Base-by-base conservation (phyloP, 2,797 vertebrate species). In the Tokudaia muenninki region DNA sequence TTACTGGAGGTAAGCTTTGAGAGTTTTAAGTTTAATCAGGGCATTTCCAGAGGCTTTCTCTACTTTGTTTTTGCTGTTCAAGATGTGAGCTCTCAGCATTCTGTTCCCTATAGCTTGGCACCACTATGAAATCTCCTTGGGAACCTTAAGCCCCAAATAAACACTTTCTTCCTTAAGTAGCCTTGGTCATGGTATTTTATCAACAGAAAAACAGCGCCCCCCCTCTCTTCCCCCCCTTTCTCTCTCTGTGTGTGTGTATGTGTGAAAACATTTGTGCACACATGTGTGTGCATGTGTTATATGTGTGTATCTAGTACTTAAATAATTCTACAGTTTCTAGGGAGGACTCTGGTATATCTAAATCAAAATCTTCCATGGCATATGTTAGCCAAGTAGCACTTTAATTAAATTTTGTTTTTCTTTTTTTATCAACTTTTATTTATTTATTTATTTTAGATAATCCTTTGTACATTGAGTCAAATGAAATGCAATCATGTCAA, bases 271-370 rank as follows among this genome's bases (percentile, higher is more conserved):
- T 65, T 50, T 67, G 31, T 16, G 21, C 1, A 50, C 6, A n/a
- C 29, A 50, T 50, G 19, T 50, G 12, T 59, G 31, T 50, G 19
- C 19, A 31, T 67, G 16, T 63, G 16, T 67, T 67, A 67, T 86
- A 50, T 50, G 31, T 50, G 1, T 67, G 11, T 67, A n/a, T 50
- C 44, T 67, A n/a, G 31, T n/a, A 67, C 31, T 75, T 31, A 57
- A 7, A 87, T 21, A 52, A 50, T 74, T 57, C 34, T 59, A n/a
- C 17, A 90, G 0, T 91, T 10, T 83, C 26, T 14, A 94, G 13
- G 22, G 77, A 94, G 8, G 17, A 83, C 87, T 80, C 78, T 95
- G 92, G 41, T 84, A 80, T 7, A 74, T 91, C 6, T n/a, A 92
- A 21, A 78, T 82, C 24, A 78, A 90, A 92, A 29, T 37, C 63